phyloP scores from a whole-genome alignment of 2,797 vertebrate genomes.

The Miichthys miiuy region DNA sequence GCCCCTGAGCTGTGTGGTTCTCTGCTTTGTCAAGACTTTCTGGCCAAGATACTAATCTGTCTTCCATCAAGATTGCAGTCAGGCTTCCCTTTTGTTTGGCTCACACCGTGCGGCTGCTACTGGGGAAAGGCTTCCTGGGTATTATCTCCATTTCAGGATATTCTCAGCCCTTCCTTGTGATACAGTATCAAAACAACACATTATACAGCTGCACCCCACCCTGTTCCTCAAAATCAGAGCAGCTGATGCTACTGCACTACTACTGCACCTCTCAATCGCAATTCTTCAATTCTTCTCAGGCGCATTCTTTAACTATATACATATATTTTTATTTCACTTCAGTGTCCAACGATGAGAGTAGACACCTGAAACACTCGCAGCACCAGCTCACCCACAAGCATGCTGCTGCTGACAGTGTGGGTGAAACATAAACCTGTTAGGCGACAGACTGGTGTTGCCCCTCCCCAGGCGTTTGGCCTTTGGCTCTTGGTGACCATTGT shows the following conservation, averaged over 20 bases:
- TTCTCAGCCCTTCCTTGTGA: conserved; percentile 81
- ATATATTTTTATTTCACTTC: background rate
- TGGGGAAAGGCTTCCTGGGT: conserved; percentile 80
- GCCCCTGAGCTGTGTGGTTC: conserved; percentile 46
- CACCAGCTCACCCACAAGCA: conserved; percentile 31
- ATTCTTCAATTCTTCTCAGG: conserved; percentile 33
- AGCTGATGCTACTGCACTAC: conserved; percentile 42
- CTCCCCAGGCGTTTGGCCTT: conserved; percentile 75
- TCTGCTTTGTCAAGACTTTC: conserved; percentile 79
- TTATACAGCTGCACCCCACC: conserved; percentile 63
- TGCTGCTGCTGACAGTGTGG: conserved; percentile 46
- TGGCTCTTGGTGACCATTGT: conserved; percentile 83
- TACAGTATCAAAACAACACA: conserved; percentile 82
- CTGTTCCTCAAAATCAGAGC: conserved; percentile 62
- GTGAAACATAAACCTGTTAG: conserved; percentile 73
- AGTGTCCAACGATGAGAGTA: conserved; percentile 1
- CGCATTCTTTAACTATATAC: conserved; percentile 23
- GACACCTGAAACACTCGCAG: conserved; percentile 25
- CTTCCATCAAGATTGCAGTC: conserved; percentile 81
- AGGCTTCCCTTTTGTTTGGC: conserved; percentile 78
- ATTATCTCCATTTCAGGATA: conserved; percentile 82
- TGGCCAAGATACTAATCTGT: conserved; percentile 78
- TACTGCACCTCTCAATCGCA: conserved; percentile 54
- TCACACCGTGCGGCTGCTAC: conserved; percentile 55
- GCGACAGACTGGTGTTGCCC: conserved; percentile 63